phyloP scores from a whole-genome alignment of 2,113 vertebrate species.

The Heliornis fulica region DNA sequence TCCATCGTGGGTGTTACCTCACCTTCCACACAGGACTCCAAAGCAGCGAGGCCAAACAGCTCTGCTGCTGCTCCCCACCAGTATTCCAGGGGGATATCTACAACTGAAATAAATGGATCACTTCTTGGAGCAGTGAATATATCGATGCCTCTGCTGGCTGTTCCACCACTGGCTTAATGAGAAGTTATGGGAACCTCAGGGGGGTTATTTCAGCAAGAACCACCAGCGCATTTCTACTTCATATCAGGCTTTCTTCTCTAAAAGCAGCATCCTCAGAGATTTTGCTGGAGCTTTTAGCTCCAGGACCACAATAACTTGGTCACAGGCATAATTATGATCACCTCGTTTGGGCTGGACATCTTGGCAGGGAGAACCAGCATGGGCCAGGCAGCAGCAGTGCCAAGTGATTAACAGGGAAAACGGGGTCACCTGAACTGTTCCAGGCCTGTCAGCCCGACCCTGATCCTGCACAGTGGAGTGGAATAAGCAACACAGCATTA shows the following conservation, averaged over 20 bases:
- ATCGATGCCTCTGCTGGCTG: fast-evolving
- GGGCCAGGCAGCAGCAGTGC: neutral
- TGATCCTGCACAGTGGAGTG: neutral
- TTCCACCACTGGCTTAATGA: neutral
- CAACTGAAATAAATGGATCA: fast-evolving
- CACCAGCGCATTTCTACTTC: neutral
- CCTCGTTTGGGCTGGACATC: neutral
- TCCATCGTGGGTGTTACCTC: fast-evolving
- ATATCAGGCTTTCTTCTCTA: neutral
- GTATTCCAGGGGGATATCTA: neutral
- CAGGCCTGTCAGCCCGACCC: neutral
- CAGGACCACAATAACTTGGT: neutral
- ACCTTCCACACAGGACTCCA: neutral
- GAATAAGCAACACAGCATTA: neutral
- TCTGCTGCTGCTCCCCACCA: neutral
- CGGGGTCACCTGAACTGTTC: fast-evolving
- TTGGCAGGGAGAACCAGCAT: neutral
- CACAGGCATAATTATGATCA: neutral
- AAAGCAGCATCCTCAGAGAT: neutral
- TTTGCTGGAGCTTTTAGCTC: neutral
- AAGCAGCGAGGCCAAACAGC: neutral
- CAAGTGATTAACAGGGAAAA: neutral
- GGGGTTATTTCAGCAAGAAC: neutral
- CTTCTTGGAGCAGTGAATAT: fast-evolving
- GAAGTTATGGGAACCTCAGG: neutral